phyloP scores from a whole-genome alignment of 2,113 vertebrate species.

The Ophthalmolycus amberensis region DNA sequence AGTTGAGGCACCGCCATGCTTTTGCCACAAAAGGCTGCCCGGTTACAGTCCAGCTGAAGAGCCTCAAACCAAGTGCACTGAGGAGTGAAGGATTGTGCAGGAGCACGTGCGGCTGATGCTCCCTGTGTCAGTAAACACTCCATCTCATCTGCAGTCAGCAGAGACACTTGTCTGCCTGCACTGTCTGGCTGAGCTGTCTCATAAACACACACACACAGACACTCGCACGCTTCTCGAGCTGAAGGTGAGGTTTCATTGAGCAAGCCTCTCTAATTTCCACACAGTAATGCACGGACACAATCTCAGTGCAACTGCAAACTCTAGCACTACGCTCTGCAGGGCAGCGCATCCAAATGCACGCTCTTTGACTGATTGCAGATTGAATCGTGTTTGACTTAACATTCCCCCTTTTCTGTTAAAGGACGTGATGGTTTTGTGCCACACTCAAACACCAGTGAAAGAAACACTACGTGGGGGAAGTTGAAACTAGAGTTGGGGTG shows the following conservation, averaged over 20 bases:
- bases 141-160: slow-evolving; percentile 86
- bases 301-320: slow-evolving; percentile 40
- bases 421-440: slow-evolving; percentile 29
- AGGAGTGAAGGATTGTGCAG: slow-evolving; percentile 53
- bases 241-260: slow-evolving; percentile 64
- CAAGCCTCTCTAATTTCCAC: slow-evolving; percentile 53
- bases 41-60: slow-evolving; percentile 38
- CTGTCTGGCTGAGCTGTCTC: slow-evolving; percentile 79
- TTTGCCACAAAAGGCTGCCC: neutral
- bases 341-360: slow-evolving; percentile 12
- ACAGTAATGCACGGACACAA: slow-evolving; percentile 33
- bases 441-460: slow-evolving; percentile 27
- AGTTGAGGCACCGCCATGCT: slow-evolving; percentile 30
- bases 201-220: slow-evolving; percentile 22
- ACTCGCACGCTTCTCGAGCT: slow-evolving; percentile 40
- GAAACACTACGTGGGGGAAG: slow-evolving; percentile 12
- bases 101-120: slow-evolving; percentile 75
- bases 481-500: slow-evolving; percentile 27
- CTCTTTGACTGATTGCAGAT: slow-evolving; percentile 44
- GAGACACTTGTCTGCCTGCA: slow-evolving; percentile 83
- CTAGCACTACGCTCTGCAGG: slow-evolving; percentile 22
- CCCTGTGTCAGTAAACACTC: slow-evolving; percentile 82
- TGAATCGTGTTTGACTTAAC: slow-evolving; percentile 50
- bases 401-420: slow-evolving; percentile 32
- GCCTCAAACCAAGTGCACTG: slow-evolving; percentile 40